Evolutionary conservation across 2,113 vertebrate species (phyloP), one percentile per base, ranked within the genome.

Genomic region (Psettodes erumei): DNA sequence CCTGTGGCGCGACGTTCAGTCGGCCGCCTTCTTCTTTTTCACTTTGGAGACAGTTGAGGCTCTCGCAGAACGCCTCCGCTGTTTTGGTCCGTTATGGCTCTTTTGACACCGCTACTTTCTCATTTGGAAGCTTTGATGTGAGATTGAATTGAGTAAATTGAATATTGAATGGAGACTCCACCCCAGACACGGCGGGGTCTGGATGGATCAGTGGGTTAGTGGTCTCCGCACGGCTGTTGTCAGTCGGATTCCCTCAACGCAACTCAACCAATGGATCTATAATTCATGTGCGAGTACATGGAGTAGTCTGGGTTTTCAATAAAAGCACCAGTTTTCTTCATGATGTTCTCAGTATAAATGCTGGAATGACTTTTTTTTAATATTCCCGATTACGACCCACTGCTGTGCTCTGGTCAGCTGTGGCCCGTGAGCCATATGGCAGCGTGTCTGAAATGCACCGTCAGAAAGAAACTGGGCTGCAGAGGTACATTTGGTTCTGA

Each of bases 131-230:
- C 56, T 80, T 71, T 48, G 82, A 64, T 60, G 77, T 28, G 65
- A 67, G 84, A 83, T 81, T 86, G 86, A 86, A 79, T 81, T 53
- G 88, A 62, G 82, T 87, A 90, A 89, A 90, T 89, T 90, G 89
- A 91, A 92, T 92, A 88, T 91, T 87, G 89, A 85, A 78, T 76
- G 50, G 59, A 76, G 77, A 71, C 86, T 86, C 88, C 80, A 85
- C 80, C 88, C 82, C 50, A 82, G 85, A 88, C 86, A 69, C 86
- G 75, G 86, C 84, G 90, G 90, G 84, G 77, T 88, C 85, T 85
- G 86, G 87, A 91, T 88, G 82, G 77, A 82, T 86, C 82, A 73
- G 87, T 64, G 86, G 85, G 91, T 87, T 82, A 71, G 77, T 74
- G 85, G 82, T 71, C 76, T 73, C 64, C 47, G 56, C 75, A 62